Percentiles rank a stretch among this genome's conserved stretches.
phyloP scores from a whole-genome alignment of 2,113 vertebrate species.

The Condylura cristata region DNA sequence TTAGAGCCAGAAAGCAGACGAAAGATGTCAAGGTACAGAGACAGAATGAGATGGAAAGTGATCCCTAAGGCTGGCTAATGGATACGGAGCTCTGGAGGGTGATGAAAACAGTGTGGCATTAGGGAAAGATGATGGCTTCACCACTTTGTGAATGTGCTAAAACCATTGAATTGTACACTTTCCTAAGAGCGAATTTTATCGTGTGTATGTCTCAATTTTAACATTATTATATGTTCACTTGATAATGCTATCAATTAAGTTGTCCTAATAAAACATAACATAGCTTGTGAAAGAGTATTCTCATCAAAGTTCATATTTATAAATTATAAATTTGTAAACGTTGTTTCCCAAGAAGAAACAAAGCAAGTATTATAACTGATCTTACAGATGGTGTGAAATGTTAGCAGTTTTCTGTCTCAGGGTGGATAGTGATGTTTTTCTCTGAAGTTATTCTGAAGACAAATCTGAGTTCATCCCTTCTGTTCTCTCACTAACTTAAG shows the following conservation, averaged over 20 bases:
- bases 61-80: background rate
- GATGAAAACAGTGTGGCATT: background rate
- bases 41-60: background rate
- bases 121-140: background rate
- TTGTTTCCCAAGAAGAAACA: background rate
- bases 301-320: background rate
- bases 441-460: background rate
- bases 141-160: background rate
- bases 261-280: slow-evolving; percentile 14
- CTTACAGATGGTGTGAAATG: background rate
- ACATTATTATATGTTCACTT: background rate
- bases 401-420: background rate
- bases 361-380: background rate
- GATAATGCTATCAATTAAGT: background rate
- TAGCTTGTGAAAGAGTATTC: background rate
- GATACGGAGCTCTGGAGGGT: background rate
- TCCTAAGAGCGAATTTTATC: background rate
- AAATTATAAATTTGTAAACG: no score
- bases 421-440: background rate
- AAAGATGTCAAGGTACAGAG: background rate
- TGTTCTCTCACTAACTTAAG: rapidly evolving
- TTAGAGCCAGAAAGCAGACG: background rate
- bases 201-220: background rate
- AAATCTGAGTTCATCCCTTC: rapidly evolving
- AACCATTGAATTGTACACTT: background rate